These are phyloP conservation scores for Sycophila sp. DNA, from an alignment of 1,140 invertebrate genomes.

Conservation along the genomic window DNA sequence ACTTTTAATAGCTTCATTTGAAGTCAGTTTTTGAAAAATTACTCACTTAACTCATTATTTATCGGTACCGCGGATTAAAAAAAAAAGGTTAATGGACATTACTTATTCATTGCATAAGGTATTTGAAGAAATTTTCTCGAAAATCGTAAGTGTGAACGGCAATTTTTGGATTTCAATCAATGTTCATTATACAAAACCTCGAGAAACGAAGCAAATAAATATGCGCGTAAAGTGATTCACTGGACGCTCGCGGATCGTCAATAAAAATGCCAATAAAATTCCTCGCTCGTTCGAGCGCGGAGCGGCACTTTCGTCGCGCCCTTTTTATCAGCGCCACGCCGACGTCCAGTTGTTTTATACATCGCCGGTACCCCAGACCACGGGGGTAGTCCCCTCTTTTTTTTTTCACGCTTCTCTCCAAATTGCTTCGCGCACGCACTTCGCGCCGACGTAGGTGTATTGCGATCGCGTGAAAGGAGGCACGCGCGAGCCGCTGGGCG, in stretches of 20 bases:
- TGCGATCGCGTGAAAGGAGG: neutral
- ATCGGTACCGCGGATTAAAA: too few relatives aligned
- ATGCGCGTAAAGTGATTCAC: slow-evolving; percentile 31
- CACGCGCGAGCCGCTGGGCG: neutral
- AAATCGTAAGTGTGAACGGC: too few relatives aligned
- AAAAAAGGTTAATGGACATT: too few relatives aligned
- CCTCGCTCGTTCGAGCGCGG: too few relatives aligned
- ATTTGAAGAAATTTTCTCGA: too few relatives aligned
- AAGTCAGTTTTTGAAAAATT: too few relatives aligned
- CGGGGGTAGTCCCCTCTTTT: neutral
- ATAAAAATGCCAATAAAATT: neutral
- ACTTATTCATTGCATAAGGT: too few relatives aligned
- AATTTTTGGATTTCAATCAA: too few relatives aligned
- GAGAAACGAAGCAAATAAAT: slow-evolving; percentile 49
- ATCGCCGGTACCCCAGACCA: too few relatives aligned
- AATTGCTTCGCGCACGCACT: slow-evolving; percentile 40
- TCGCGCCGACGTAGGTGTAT: neutral
- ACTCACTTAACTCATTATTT: too few relatives aligned
- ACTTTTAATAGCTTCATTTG: too few relatives aligned
- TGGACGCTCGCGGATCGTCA: neutral
- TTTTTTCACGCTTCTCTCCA: slow-evolving; percentile 37
- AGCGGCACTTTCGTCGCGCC: neutral
- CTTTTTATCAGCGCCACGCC: slow-evolving; percentile 18
- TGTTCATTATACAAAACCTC: too few relatives aligned
- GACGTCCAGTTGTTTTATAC: neutral